phyloP scores from a whole-genome alignment of 2,113 vertebrate species.

The Scomber scombrus region DNA sequence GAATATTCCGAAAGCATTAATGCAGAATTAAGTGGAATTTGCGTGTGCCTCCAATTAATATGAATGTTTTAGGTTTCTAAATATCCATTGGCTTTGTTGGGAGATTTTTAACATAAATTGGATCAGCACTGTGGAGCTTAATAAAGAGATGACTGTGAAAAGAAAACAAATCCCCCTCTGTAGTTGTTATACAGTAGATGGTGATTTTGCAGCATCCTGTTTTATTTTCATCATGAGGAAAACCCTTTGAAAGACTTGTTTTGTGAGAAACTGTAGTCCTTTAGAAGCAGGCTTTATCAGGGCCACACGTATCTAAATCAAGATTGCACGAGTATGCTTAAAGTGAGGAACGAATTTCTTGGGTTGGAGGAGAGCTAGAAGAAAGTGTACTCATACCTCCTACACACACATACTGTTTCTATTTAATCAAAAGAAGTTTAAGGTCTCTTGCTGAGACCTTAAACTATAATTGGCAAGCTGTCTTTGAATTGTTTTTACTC shows the following conservation, averaged over 20 bases:
- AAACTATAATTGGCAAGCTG: background rate
- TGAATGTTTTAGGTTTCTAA: constrained; percentile 59
- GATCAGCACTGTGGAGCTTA: constrained; percentile 43
- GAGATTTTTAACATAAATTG: constrained; percentile 58
- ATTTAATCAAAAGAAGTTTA: background rate
- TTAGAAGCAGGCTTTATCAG: constrained; percentile 26
- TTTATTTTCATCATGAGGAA: constrained; percentile 54
- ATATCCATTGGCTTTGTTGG: constrained; percentile 67
- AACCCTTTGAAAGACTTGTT: constrained; percentile 43
- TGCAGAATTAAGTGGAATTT: constrained; percentile 61
- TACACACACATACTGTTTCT: background rate
- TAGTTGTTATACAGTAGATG: constrained; percentile 41
- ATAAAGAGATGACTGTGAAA: constrained; percentile 55
- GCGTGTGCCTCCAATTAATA: constrained; percentile 53
- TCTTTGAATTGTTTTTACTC: background rate
- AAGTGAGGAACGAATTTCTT: background rate
- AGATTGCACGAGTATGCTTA: background rate
- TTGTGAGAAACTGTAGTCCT: constrained; percentile 55
- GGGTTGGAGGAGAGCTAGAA: background rate
- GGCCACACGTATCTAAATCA: background rate
- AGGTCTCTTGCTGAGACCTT: background rate
- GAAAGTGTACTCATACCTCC: background rate
- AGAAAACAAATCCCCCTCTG: constrained; percentile 64
- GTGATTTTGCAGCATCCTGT: constrained; percentile 59
- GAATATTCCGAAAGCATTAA: constrained; percentile 61